Evolutionary conservation across 2,113 vertebrate genomes (phyloP), one percentile per base, ranked within the genome.

Genomic region (Ophthalmolycus amberensis): DNA sequence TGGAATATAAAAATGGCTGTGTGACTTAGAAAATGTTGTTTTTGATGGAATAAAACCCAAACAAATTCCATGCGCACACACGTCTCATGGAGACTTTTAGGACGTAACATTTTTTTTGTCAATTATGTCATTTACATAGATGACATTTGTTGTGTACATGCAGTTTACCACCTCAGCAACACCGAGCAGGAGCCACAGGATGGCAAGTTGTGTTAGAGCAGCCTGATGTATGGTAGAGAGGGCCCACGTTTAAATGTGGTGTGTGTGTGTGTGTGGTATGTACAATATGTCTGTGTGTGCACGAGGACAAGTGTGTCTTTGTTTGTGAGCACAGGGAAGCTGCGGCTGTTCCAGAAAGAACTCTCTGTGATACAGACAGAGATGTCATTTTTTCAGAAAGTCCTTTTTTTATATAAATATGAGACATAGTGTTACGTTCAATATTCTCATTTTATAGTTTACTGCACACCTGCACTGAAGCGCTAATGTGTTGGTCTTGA

Each of bases 371-470:
- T 46, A 27, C 18, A 56, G 25, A 2, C 63, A 22, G 20, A 66
- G 15, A 18, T 48, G 18, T 67, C 14, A 8, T 79, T 52, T 70
- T 22, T 73, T 60, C 48, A 65, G n/a, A 73, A 68, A 59, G 63
- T 27, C 56, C 40, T 16, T 11, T 32, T 32, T 32, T 32, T 32
- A 32, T 50, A 84, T 65, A 50, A 74, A 83, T 65, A 63, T 63
- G 22, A 76, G 44, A 44, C 48, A 72, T 46, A 64, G 62, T 77
- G 37, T 44, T 32, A 18, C 11, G 11, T 73, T 82, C 62, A 22
- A 83, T 89, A 77, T 85, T 72, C 32, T 71, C 58, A 29, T 67
- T 40, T 58, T 73, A 15, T 70, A 66, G 58, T 84, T 87, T 84
- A 80, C 75, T 10, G 80, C 37, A 38, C 75, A 1, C 62, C 32